Percentiles rank a stretch among this genome's conserved stretches.
phyloP scores from a whole-genome alignment of 2,113 vertebrate species.

The Propithecus coquereli region DNA sequence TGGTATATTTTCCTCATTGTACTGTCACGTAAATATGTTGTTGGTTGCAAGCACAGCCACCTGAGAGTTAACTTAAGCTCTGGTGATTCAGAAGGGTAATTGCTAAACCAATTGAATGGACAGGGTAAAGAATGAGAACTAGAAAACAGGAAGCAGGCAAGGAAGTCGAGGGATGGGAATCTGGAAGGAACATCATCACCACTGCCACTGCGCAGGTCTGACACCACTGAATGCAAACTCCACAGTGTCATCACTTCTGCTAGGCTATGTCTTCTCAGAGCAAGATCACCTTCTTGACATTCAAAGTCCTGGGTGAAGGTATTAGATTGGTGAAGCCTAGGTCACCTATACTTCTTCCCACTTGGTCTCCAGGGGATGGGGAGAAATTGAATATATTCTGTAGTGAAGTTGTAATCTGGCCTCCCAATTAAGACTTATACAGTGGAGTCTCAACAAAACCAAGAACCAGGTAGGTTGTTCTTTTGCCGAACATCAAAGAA shows the following conservation, averaged over 20 bases:
- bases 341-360: neutral
- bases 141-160: neutral
- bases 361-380: neutral
- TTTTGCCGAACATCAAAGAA: neutral
- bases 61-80: neutral
- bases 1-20: neutral
- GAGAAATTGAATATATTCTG: neutral
- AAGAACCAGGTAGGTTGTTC: neutral
- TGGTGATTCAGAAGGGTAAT: neutral
- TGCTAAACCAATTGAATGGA: neutral
- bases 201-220: neutral
- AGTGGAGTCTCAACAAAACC: neutral
- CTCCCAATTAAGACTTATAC: neutral
- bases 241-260: neutral
- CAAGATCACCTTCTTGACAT: accelerated
- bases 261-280: neutral
- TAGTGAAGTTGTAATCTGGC: neutral
- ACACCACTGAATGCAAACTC: no score
- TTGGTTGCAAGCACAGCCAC: neutral
- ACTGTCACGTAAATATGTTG: neutral
- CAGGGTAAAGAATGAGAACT: neutral
- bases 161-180: neutral
- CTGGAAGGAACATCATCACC: neutral
- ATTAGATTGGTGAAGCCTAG: neutral
- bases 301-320: neutral